phyloP scores from a whole-genome alignment of 1,140 invertebrate genomes.

The Cherax quadricarinatus region DNA sequence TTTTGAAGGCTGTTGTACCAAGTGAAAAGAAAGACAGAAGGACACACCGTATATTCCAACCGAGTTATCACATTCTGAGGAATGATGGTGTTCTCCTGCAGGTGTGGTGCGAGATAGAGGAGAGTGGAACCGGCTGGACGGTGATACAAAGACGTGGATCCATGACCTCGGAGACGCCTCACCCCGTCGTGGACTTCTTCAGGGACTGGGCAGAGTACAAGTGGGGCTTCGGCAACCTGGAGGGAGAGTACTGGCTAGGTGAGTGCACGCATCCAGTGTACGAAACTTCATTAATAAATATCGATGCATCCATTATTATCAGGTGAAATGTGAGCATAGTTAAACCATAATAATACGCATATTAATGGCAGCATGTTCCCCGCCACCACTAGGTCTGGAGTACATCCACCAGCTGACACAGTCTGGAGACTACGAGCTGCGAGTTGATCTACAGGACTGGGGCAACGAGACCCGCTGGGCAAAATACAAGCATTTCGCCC shows the following conservation, averaged over 20 bases:
- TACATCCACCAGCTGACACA: conserved; percentile 72
- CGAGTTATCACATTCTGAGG: too few relatives aligned
- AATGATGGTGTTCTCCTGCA: background rate
- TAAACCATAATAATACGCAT: too few relatives aligned
- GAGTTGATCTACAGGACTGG: conserved; percentile 72
- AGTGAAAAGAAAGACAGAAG: too few relatives aligned
- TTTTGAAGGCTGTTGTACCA: too few relatives aligned
- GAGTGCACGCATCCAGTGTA: conserved; percentile 4
- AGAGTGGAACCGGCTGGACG: conserved; percentile 76
- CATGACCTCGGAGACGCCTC: conserved; percentile 36
- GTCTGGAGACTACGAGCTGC: conserved; percentile 70
- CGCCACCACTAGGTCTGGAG: conserved; percentile 61
- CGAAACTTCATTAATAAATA: background rate
- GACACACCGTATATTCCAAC: too few relatives aligned
- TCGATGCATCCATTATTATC: background rate
- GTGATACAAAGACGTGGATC: conserved; percentile 75
- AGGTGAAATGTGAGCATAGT: background rate
- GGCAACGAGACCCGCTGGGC: conserved; percentile 67
- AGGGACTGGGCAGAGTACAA: conserved; percentile 83
- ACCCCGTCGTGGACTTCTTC: conserved; percentile 80
- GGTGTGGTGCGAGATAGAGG: conserved; percentile 75
- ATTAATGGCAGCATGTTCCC: too few relatives aligned
- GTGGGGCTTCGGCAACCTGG: conserved; percentile 82
- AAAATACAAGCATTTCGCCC: conserved; percentile 69
- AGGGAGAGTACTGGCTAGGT: conserved; percentile 82